These are phyloP conservation scores for Sphecodes monilicornis DNA, from an alignment of 2,888 invertebrate species.

Conservation along the genomic window DNA sequence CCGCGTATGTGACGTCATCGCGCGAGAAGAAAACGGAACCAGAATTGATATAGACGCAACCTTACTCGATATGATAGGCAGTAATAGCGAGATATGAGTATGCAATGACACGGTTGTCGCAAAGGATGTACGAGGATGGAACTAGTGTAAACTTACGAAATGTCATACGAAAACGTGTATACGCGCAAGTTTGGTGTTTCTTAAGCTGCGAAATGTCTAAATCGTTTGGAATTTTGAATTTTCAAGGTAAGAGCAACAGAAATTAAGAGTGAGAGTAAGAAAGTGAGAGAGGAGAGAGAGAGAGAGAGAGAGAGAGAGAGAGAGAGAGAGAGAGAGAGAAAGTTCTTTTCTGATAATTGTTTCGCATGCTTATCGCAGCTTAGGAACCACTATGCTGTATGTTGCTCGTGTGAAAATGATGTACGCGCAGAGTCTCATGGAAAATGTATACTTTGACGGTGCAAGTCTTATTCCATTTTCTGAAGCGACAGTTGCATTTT, in stretches of 20 bases:
- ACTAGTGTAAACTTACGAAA: conserved; percentile 38
- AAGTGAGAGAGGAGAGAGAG: neutral
- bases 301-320: neutral
- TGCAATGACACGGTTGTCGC: conserved; percentile 42
- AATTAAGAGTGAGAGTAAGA: neutral
- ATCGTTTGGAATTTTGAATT: conserved; percentile 19
- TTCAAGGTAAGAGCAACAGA: conserved; percentile 13
- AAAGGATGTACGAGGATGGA: conserved; percentile 42
- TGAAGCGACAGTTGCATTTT: neutral
- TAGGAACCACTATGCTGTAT: conserved; percentile 31
- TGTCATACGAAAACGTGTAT: conserved; percentile 26
- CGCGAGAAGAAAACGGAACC: conserved; percentile 45
- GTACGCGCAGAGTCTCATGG: conserved; percentile 29
- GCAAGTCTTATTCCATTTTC: neutral
- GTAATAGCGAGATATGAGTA: conserved; percentile 51
- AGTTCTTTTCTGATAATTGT: neutral
- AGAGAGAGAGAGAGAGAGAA: neutral
- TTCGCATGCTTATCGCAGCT: neutral
- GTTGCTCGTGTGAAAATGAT: conserved; percentile 34
- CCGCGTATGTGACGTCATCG: neutral
- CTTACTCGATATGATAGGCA: conserved; percentile 26
- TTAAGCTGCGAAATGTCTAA: conserved; percentile 14
- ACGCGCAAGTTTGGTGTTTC: conserved; percentile 23
- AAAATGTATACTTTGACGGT: conserved; percentile 27
- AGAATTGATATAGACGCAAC: conserved; percentile 49